Percentiles rank a stretch among this genome's conserved stretches.
Evolutionary conservation across 2,888 invertebrate genomes (phyloP).

Genomic region (Epirrhoe alternata): DNA sequence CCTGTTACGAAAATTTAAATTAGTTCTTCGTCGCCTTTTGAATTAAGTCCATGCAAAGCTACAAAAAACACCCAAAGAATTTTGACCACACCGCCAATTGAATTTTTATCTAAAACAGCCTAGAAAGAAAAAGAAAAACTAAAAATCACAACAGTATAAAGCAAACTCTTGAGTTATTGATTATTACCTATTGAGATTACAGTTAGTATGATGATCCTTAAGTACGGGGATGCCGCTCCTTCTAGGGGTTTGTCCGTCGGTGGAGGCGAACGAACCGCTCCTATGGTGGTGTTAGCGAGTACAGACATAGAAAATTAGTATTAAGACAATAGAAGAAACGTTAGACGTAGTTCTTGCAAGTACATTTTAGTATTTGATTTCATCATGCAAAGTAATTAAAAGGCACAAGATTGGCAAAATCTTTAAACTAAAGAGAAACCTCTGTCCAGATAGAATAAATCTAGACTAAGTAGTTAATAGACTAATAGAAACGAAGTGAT

Average conservation of each 20-base stretch:
- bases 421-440: background rate
- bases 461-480: background rate
- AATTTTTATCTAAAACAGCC: conserved; percentile 8
- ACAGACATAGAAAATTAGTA: conserved; percentile 76
- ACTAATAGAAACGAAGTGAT: background rate
- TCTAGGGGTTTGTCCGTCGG: conserved; percentile 80
- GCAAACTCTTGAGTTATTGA: conserved; percentile 40
- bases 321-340: conserved; percentile 62
- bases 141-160: conserved; percentile 41
- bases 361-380: conserved; percentile 39
- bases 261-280: conserved; percentile 82
- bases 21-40: conserved; percentile 34
- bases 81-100: conserved; percentile 37
- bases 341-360: conserved; percentile 61
- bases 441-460: background rate
- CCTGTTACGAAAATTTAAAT: conserved; percentile 69
- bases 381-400: background rate
- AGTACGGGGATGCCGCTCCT: conserved; percentile 81
- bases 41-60: conserved; percentile 48
- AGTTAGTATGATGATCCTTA: conserved; percentile 82
- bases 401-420: background rate
- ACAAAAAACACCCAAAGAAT: conserved; percentile 38
- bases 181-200: conserved; percentile 80
- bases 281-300: conserved; percentile 80
- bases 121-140: conserved; percentile 33